These are phyloP conservation scores for Hypotaenidia okinawae DNA, from an alignment of 2,797 vertebrate species.

Conservation along the genomic window DNA sequence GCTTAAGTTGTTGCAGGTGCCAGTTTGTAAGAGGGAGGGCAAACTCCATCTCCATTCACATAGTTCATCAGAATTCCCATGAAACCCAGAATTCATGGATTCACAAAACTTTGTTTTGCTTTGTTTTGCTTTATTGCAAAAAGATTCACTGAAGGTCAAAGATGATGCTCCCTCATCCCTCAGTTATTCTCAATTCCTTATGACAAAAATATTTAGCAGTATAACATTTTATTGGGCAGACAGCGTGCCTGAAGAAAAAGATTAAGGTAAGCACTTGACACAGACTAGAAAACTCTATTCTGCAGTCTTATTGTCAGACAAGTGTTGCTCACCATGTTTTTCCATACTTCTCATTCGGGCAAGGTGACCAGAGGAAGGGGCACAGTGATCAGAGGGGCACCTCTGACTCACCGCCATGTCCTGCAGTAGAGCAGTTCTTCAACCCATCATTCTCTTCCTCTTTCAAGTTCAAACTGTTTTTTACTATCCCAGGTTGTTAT, in stretches of 20 bases:
- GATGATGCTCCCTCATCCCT: neutral
- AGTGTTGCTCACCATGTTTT: neutral
- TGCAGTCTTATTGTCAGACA: neutral
- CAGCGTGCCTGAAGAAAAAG: neutral
- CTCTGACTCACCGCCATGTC: no score
- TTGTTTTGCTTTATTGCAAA: neutral
- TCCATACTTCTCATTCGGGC: neutral
- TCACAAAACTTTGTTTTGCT: neutral
- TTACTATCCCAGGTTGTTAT: neutral
- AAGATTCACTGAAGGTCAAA: neutral
- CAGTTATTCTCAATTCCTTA: neutral
- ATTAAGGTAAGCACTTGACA: neutral
- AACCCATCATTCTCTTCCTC: neutral
- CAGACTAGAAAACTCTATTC: neutral
- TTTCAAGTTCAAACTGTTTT: neutral
- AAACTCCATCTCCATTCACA: neutral
- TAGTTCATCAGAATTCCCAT: neutral
- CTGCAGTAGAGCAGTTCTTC: neutral
- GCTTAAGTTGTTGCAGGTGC: neutral
- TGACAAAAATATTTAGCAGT: neutral
- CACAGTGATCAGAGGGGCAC: no score
- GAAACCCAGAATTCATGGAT: neutral
- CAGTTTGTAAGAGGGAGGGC: neutral
- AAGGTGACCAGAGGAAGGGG: neutral
- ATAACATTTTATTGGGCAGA: neutral